phyloP scores from a whole-genome alignment of 2,797 vertebrate species.

The Tapirus indicus region DNA sequence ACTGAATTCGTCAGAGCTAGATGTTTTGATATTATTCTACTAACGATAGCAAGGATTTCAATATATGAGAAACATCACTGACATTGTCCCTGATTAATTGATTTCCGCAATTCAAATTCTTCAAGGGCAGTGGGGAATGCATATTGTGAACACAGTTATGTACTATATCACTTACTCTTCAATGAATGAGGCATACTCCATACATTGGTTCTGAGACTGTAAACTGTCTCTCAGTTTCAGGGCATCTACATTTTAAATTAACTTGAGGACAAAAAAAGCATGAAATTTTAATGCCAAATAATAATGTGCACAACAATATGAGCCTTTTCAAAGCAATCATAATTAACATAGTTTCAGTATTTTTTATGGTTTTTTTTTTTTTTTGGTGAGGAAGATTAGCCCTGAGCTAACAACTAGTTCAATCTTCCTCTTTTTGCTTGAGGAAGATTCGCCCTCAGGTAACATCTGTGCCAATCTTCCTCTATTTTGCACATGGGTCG shows the following conservation, averaged over 20 bases:
- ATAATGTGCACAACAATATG: neutral
- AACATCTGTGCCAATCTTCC: too few relatives aligned
- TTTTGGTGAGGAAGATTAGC: neutral
- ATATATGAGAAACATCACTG: conserved; percentile 30
- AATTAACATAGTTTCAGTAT: neutral
- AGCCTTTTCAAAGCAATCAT: neutral
- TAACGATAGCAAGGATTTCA: conserved; percentile 37
- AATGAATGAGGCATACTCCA: neutral
- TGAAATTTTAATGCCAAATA: neutral
- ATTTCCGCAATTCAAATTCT: conserved; percentile 41
- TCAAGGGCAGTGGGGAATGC: neutral
- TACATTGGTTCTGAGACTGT: neutral
- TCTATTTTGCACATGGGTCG: too few relatives aligned
- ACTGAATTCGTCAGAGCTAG: conserved; percentile 24
- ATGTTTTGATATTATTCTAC: neutral
- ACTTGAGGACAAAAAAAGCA: neutral
- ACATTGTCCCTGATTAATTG: neutral
- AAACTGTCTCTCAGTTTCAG: conserved; percentile 6
- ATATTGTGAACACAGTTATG: neutral
- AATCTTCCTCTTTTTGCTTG: too few relatives aligned
- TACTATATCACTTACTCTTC: neutral
- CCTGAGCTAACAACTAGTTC: too few relatives aligned
- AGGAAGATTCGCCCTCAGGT: too few relatives aligned
- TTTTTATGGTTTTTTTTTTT: neutral
- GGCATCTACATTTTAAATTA: neutral